These are phyloP conservation scores for Zaprionus taronus DNA, from an alignment of 1,140 invertebrate species.

Conservation along the genomic window DNA sequence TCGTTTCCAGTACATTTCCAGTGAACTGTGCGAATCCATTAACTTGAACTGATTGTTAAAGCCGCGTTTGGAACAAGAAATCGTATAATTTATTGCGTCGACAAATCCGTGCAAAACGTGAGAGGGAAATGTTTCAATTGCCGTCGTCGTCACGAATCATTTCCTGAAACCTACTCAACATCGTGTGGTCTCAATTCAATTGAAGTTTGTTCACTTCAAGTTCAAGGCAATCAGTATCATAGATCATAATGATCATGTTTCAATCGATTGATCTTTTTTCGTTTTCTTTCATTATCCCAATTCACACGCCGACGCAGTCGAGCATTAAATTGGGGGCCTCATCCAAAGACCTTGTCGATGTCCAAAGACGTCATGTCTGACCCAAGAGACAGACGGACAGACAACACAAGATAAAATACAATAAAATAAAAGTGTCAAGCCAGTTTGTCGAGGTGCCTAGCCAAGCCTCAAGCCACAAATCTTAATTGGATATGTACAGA, in stretches of 20 bases:
- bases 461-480: slow-evolving; percentile 27
- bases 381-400: slow-evolving; percentile 3
- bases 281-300: slow-evolving; percentile 6
- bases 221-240: slow-evolving; percentile 38
- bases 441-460: slow-evolving; percentile 37
- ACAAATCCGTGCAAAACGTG: slow-evolving; percentile 16
- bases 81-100: slow-evolving; percentile 18
- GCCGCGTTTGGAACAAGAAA: slow-evolving; percentile 24
- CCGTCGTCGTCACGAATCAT: not conserved
- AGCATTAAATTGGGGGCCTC: slow-evolving; percentile 22
- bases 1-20: slow-evolving; percentile 64
- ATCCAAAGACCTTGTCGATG: slow-evolving; percentile 56
- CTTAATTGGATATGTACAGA: slow-evolving; percentile 11
- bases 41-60: slow-evolving; percentile 12
- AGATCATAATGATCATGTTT: not conserved
- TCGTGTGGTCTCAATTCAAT: slow-evolving; percentile 7
- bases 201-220: slow-evolving; percentile 33
- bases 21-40: slow-evolving; percentile 37
- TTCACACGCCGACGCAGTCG: slow-evolving; percentile 46
- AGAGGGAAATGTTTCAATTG: slow-evolving; percentile 35
- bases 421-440: slow-evolving; percentile 38
- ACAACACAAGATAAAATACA: slow-evolving; percentile 19
- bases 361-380: not conserved
- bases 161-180: slow-evolving; percentile 38
- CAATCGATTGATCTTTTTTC: not conserved